These are phyloP conservation scores for Mythimna ferrago DNA, from an alignment of 2,888 invertebrate species.

Conservation along the genomic window DNA sequence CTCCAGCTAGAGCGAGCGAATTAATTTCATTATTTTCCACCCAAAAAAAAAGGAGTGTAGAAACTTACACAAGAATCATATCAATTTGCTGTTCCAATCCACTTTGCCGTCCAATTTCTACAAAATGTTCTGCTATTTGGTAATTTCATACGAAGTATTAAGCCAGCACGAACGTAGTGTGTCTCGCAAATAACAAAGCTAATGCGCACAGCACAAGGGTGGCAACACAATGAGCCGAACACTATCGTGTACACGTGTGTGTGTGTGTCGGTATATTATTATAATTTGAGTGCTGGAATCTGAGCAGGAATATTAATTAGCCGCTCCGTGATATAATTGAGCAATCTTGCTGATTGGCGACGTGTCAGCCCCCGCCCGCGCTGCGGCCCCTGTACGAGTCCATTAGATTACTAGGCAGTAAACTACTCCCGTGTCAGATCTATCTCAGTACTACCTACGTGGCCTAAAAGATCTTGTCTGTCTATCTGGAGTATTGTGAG, in stretches of 20 bases:
- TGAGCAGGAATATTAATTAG: conserved; percentile 49
- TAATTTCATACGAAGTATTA: conserved; percentile 3
- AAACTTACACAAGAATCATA: not conserved
- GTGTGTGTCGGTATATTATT: conserved; percentile 7
- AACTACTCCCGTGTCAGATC: not conserved
- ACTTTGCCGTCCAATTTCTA: not conserved
- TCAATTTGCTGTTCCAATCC: not conserved
- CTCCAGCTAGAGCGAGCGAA: too few relatives aligned
- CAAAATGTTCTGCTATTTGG: not conserved
- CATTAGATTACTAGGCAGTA: not conserved
- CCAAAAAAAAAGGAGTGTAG: too few relatives aligned
- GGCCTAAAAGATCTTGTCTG: too few relatives aligned
- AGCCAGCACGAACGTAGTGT: not conserved
- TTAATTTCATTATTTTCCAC: too few relatives aligned
- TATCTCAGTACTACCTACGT: not conserved
- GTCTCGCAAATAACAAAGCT: conserved; percentile 5
- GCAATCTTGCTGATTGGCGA: conserved; percentile 36
- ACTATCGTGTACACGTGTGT: not conserved
- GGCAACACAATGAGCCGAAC: not conserved
- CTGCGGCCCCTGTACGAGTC: not conserved
- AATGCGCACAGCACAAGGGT: not conserved
- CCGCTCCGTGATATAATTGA: conserved; percentile 36
- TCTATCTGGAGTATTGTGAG: too few relatives aligned
- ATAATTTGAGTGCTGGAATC: conserved; percentile 15
- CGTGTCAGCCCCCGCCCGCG: conserved; percentile 18